Evolutionary conservation across 2,888 invertebrate species (phyloP), one percentile per base, ranked within the genome.

Genomic region (Serripes groenlandicus): DNA sequence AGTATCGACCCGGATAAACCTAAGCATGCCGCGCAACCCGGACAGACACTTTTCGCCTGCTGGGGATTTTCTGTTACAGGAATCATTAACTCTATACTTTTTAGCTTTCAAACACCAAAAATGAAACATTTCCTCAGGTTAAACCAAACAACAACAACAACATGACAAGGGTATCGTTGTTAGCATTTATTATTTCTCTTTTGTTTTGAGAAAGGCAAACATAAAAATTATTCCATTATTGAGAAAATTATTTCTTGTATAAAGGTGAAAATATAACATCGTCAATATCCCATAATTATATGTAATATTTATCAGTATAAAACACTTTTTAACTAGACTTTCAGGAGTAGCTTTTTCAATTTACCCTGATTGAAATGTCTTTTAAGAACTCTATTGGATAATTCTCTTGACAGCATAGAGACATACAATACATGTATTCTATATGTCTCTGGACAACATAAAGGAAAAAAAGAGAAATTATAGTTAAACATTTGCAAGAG

Each of bases 151-250:
- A 26, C 2, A 2, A n/a, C n/a, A n/a, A n/a, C n/a, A n/a, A n/a
- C n/a, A 66, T 21, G 42, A 66, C 26, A 3, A 26, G 23, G 23
- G 1, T 4, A n/a, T 66, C 66, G 66, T 66, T 66, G 66, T 66
- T 66, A 66, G 66, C 66, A 66, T 66, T 66, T 66, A 66, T 42
- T 66, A 66, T 42, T 42, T 66, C 66, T 66, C 66, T 42, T 26
- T 42, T 37, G 4, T 11, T 66, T 66, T 66, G 42, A 66, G 66
- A 66, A 66, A 42, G 66, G 66, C 66, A 66, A 66, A 66, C 66
- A 66, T 62, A 66, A 66, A n/a, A 66, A 66, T 66, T 35, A 42
- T 42, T 66, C 66, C 66, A 66, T 66, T 66, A 66, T 66, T 42
- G 9, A n/a, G 35, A 21, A 34, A 64, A 34, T 34, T 32, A 42